Conservation (phyloP, 2,113 vertebrate genomes). For the Esox niger region DNA sequence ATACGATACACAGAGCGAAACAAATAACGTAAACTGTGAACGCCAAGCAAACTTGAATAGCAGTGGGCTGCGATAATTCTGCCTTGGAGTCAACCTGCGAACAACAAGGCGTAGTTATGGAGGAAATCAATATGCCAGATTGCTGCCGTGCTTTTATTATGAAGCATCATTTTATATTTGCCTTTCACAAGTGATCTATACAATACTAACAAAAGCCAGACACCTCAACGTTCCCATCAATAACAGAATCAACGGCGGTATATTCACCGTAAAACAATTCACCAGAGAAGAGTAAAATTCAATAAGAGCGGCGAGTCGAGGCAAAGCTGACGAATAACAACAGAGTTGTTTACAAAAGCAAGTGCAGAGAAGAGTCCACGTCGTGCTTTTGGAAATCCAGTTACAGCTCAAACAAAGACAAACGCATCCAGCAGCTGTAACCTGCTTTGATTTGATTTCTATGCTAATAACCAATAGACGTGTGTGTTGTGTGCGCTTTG, state of each 20-base stretch:
- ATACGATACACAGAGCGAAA: too few species aligned
- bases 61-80: too few species aligned
- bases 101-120: neutral
- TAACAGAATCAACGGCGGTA: neutral
- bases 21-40: too few species aligned
- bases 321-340: conserved; percentile 56
- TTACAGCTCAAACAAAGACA: conserved; percentile 57
- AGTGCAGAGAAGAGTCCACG: conserved; percentile 33
- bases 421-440: conserved; percentile 49
- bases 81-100: too few species aligned
- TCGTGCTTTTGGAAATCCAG: conserved; percentile 48
- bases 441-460: conserved; percentile 56
- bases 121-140: too few species aligned
- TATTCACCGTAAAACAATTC: conserved; percentile 45
- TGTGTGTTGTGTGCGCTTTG: conserved; percentile 17
- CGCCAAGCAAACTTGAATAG: too few species aligned
- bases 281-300: conserved; percentile 55
- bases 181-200: too few species aligned
- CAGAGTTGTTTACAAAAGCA: conserved; percentile 52
- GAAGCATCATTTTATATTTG: too few species aligned
- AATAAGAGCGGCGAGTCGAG: conserved; percentile 58
- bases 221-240: neutral
- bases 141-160: too few species aligned
- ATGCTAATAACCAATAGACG: conserved; percentile 54
- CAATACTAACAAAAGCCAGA: too few species aligned